Conservation (phyloP, 2,888 invertebrate species). For the Polyploca ridens region DNA sequence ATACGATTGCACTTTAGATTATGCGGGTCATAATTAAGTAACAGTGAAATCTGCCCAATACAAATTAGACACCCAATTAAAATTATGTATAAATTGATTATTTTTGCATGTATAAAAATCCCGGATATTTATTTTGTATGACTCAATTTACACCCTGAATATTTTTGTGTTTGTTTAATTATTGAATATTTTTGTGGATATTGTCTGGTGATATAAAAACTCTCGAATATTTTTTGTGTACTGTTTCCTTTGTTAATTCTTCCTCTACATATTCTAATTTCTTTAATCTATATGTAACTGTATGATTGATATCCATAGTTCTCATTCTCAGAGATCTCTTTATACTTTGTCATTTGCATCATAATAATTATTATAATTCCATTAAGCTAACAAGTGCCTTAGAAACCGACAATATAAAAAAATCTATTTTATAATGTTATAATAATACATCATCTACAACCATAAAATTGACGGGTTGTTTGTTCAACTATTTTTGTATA, state of each 20-base stretch:
- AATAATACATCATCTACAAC: slow-evolving; percentile 10
- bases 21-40: slow-evolving; percentile 71
- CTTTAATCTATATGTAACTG: not conserved
- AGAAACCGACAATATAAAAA: not conserved
- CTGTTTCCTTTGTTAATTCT: too few relatives aligned
- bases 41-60: slow-evolving; percentile 35
- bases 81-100: slow-evolving; percentile 40
- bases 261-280: not conserved
- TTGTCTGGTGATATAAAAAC: not conserved
- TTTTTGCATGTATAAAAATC: slow-evolving; percentile 44
- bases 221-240: not conserved
- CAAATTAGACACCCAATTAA: slow-evolving; percentile 29
- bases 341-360: not conserved
- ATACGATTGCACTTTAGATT: slow-evolving; percentile 52
- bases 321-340: too few relatives aligned
- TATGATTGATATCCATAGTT: not conserved
- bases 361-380: not conserved
- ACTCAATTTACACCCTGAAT: slow-evolving; percentile 5
- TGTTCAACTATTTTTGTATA: slow-evolving; percentile 56
- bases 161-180: not conserved
- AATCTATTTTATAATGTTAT: slow-evolving; percentile 6
- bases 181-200: slow-evolving; percentile 9
- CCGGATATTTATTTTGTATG: slow-evolving; percentile 19
- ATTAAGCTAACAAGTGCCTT: not conserved
- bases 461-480: slow-evolving; percentile 43